Evolutionary conservation across 2,113 vertebrate species (phyloP), one percentile per base, ranked within the genome.

Genomic region (Motacilla tschutschensis): DNA sequence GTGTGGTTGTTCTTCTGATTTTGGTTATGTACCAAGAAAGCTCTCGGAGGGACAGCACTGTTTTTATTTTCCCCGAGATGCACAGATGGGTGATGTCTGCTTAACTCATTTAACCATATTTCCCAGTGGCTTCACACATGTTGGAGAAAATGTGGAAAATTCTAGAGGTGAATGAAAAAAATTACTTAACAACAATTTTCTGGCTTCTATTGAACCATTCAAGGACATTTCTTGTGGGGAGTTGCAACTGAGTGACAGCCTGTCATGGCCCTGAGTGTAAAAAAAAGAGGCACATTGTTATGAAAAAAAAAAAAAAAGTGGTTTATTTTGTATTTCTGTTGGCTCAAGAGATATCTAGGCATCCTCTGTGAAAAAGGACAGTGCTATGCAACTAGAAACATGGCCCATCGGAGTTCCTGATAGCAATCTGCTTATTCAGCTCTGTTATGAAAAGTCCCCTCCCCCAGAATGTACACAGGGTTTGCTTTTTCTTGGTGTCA

Each of bases 71-170:
- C 92, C 88, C 84, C 12, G 46, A 93, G 93, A 94, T 88, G 92
- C 93, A 94, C 90, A 95, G 93, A 93, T 91, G 90, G 93, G 90
- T 91, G 93, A 92, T 94, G 92, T 94, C 94, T 95, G 94, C 93
- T 91, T 90, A 94, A 94, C 90, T 93, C 92, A 90, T 93, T 94
- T 95, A 92, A 93, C 91, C 94, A 94, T 93, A 91, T 93, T 89
- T 93, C 92, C 93, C 93, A 94, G 90, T 93, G 94, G 94, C 93
- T 95, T 92, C 88, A 94, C 90, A 89, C 86, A 93, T 86, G 88
- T 88, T 92, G 90, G 75, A 90, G 72, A 91, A 93, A 93, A 88
- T 82, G 88, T 82, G 64, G 86, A 95, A 93, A 88, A 94, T 92
- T 95, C 94, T 94, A 92, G 90, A 94, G 83, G 88, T 94, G 90